These are phyloP conservation scores for Macrostomum lignano DNA, from an alignment of 1,140 invertebrate genomes.

Conservation along the genomic window DNA sequence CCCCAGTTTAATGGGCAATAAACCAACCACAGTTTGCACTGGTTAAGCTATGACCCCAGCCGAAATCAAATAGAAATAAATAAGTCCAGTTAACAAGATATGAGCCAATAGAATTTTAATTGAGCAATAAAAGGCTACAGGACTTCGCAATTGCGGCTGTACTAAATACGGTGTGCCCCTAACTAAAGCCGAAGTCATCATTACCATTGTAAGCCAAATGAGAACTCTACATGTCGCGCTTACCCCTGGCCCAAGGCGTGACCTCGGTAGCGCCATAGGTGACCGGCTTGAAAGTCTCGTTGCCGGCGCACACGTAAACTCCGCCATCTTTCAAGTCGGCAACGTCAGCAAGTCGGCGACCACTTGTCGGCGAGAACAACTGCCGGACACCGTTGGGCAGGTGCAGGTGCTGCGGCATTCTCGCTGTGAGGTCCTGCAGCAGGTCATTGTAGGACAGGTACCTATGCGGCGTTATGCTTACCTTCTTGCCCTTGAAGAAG, in stretches of 20 bases:
- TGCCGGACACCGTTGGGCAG: constrained; percentile 26
- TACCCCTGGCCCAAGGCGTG: constrained; percentile 21
- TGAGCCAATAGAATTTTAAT: too few relatives aligned
- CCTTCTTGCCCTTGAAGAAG: constrained; percentile 16
- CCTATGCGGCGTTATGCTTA: constrained; percentile 22
- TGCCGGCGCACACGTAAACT: constrained; percentile 24
- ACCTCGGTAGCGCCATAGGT: constrained; percentile 20
- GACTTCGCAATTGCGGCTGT: too few relatives aligned
- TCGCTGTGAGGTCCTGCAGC: constrained; percentile 22
- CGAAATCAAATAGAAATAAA: too few relatives aligned
- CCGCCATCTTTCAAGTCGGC: constrained; percentile 20
- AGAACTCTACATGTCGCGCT: too few relatives aligned
- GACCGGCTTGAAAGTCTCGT: constrained; percentile 22
- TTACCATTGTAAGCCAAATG: too few relatives aligned
- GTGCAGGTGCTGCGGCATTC: constrained; percentile 17
- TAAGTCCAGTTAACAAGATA: too few relatives aligned
- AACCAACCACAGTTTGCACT: too few relatives aligned
- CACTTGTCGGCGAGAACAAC: constrained; percentile 20
- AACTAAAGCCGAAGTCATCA: too few relatives aligned
- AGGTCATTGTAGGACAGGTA: constrained; percentile 25
- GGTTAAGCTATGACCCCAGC: too few relatives aligned
- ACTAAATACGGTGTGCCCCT: too few relatives aligned
- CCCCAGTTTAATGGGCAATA: too few relatives aligned
- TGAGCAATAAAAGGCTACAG: too few relatives aligned
- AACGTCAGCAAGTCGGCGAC: constrained; percentile 16